Evolutionary conservation across 2,113 vertebrate genomes (phyloP).

Genomic region (Hippocampus mohnikei): DNA sequence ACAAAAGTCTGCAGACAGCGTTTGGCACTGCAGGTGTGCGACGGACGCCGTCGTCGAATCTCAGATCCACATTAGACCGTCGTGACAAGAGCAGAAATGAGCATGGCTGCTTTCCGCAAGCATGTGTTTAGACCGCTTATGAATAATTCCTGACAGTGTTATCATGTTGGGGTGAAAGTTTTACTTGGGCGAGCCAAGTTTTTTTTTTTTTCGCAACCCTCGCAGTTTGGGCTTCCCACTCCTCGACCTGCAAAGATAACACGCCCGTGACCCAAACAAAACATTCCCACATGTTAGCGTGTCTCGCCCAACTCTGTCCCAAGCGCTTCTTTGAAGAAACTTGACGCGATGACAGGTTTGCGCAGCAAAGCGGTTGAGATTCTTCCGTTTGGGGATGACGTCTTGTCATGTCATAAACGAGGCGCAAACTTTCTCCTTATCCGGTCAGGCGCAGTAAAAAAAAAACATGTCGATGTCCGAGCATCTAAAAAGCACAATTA

Average conservation of each 20-base stretch:
- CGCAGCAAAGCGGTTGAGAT: constrained; percentile 23
- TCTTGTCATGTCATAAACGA: constrained; percentile 13
- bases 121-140: constrained; percentile 28
- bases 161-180: constrained; percentile 57
- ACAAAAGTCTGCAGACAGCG: constrained; percentile 65
- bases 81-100: constrained; percentile 42
- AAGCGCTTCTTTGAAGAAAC: constrained; percentile 76
- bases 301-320: constrained; percentile 58
- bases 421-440: constrained; percentile 37
- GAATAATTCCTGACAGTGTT: constrained; percentile 49
- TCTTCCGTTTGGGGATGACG: constrained; percentile 21
- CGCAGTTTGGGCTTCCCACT: constrained; percentile 58
- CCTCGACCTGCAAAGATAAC: constrained; percentile 85
- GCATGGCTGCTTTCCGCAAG: constrained; percentile 32
- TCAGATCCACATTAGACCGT: constrained; percentile 34
- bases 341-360: constrained; percentile 25
- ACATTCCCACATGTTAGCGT: constrained; percentile 85
- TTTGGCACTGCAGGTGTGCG: constrained; percentile 69
- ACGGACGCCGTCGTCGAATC: constrained; percentile 65
- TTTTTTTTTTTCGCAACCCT: constrained; percentile 69
- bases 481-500: constrained; percentile 81
- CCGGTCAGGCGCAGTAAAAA: constrained; percentile 69
- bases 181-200: constrained; percentile 7
- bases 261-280: constrained; percentile 92
- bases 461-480: constrained; percentile 64